A percentile compares a stretch with the other conserved stretches of the same genome.
These are phyloP conservation scores for Chromobotia macracanthus DNA, from an alignment of 2,797 vertebrate species.

Conservation along the genomic window DNA sequence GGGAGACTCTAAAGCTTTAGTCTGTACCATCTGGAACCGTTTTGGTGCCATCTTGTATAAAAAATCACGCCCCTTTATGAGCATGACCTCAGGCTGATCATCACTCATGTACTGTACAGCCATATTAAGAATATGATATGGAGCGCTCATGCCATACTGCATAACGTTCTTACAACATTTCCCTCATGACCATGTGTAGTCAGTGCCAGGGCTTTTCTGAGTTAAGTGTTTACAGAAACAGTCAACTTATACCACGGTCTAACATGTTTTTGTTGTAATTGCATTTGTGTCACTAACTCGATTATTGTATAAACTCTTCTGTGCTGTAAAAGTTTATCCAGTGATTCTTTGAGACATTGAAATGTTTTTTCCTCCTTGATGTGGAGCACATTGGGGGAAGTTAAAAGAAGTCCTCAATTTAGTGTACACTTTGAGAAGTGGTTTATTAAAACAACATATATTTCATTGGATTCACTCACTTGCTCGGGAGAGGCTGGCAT, in stretches of 20 bases:
- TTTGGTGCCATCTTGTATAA: conserved; percentile 62
- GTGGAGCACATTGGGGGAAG: conserved; percentile 29
- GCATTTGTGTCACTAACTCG: conserved; percentile 30
- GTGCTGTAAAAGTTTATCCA: conserved; percentile 36
- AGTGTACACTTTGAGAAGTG: conserved; percentile 39
- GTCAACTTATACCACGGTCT: conserved; percentile 33
- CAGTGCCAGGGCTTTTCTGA: conserved; percentile 15
- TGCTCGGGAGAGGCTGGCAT: conserved; percentile 40
- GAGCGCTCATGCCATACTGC: conserved; percentile 11
- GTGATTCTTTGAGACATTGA: conserved; percentile 35
- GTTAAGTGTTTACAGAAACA: conserved; percentile 35
- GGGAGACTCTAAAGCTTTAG: conserved; percentile 47
- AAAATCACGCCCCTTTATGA: conserved; percentile 56
- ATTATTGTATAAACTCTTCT: conserved; percentile 37
- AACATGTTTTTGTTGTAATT: background rate
- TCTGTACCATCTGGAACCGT: conserved; percentile 62
- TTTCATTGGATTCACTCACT: conserved; percentile 54
- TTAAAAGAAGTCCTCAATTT: conserved; percentile 43
- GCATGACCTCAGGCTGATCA: conserved; percentile 55
- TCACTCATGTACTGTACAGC: conserved; percentile 46
- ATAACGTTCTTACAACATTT: conserved; percentile 29
- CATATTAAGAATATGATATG: conserved; percentile 45
- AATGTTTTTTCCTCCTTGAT: conserved; percentile 39
- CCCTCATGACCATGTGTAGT: conserved; percentile 30
- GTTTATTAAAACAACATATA: conserved; percentile 45